Evolutionary conservation across 2,113 vertebrate genomes (phyloP).

Genomic region (Lamprologus callipterus): DNA sequence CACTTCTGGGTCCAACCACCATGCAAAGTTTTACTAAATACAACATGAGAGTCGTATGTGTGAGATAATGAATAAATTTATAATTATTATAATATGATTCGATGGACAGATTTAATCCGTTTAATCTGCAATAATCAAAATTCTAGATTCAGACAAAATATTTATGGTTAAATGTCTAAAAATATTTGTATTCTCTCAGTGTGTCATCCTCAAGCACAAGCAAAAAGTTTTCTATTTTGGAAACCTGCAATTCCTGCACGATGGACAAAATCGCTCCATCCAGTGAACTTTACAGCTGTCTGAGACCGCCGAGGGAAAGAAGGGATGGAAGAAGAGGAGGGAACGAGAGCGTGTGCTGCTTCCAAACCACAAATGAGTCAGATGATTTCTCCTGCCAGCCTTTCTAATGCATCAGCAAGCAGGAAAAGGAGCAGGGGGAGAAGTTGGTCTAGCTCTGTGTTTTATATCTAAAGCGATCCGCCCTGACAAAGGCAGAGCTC

Average conservation of each 20-base stretch:
- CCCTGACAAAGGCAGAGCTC: not conserved
- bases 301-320: not conserved
- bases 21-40: not conserved
- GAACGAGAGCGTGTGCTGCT: not conserved
- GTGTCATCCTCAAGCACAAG: not conserved
- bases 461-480: slow-evolving; percentile 5
- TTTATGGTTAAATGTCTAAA: not conserved
- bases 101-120: not conserved
- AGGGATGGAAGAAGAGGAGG: not conserved
- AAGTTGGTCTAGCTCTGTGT: not conserved
- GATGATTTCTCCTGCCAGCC: not conserved
- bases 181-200: not conserved
- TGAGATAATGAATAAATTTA: rapidly evolving
- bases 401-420: not conserved
- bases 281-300: not conserved
- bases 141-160: not conserved
- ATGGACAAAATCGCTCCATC: not conserved
- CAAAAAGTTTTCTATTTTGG: not conserved
- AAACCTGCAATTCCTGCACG: not conserved
- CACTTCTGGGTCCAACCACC: not conserved
- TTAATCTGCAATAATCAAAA: not conserved
- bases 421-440: not conserved
- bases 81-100: not conserved
- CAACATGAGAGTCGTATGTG: not conserved
- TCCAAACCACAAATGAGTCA: slow-evolving; percentile 39